Percentiles rank a stretch among this genome's conserved stretches.
Evolutionary conservation across 2,113 vertebrate genomes (phyloP).

Genomic region (Peromyscus maniculatus): DNA sequence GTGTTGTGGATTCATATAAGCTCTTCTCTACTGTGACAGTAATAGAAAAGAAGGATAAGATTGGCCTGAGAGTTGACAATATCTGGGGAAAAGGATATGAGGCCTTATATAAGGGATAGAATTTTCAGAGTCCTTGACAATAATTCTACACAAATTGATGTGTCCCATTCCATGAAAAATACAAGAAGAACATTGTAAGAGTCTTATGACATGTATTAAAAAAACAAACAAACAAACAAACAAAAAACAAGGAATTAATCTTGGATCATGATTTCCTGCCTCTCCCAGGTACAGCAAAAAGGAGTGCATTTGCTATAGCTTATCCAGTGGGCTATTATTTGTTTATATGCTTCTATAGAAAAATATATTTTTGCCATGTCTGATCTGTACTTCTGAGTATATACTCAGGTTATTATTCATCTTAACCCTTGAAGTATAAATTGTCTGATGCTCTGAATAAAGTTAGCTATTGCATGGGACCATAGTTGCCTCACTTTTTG

Average conservation of each 20-base stretch:
- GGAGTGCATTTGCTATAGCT: neutral
- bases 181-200: neutral
- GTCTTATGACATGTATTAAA: neutral
- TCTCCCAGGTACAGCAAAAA: too few species aligned
- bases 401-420: neutral
- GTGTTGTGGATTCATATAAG: neutral
- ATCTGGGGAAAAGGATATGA: neutral
- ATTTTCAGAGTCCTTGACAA: neutral
- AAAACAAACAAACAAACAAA: neutral
- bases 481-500: neutral
- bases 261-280: neutral
- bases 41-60: neutral
- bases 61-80: accelerated
- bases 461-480: neutral
- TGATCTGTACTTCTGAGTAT: neutral
- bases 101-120: accelerated
- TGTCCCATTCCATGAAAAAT: neutral
- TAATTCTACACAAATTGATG: neutral
- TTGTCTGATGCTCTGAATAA: neutral
- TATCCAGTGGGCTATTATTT: neutral
- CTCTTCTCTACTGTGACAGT: neutral
- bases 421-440: neutral
- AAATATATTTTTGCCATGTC: neutral
- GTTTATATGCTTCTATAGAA: neutral
- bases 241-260: neutral